These are phyloP conservation scores for Nautilus pompilius DNA, from an alignment of 1,140 invertebrate species.

Conservation along the genomic window DNA sequence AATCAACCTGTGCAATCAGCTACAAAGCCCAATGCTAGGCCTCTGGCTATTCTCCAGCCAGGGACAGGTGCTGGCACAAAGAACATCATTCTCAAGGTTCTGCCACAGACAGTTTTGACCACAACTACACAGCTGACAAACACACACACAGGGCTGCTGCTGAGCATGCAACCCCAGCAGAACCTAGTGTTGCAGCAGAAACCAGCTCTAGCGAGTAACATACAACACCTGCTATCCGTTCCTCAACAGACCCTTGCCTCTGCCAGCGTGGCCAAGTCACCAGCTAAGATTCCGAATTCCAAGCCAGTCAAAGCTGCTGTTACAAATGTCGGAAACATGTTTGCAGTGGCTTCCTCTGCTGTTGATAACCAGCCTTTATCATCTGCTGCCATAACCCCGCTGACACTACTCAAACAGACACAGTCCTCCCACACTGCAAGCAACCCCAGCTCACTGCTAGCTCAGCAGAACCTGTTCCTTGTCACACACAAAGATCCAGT, in stretches of 20 bases:
- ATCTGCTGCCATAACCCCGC: background rate
- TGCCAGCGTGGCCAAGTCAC: background rate
- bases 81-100: slow-evolving; percentile 23
- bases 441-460: background rate
- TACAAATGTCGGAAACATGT: background rate
- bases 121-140: background rate
- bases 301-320: no score
- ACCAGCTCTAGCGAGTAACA: background rate
- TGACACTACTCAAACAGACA: background rate
- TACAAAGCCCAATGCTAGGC: no score
- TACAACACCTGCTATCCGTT: no score
- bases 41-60: background rate
- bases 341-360: background rate
- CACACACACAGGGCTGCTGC: background rate
- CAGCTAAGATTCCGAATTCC: no score
- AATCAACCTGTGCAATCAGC: background rate
- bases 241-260: background rate
- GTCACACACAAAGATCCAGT: background rate
- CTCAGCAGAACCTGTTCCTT: background rate
- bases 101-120: slow-evolving; percentile 8
- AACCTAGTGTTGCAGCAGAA: background rate
- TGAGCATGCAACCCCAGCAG: background rate
- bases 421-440: background rate
- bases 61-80: background rate
- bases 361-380: background rate